Conservation (phyloP, 2,888 invertebrate genomes). For the Criorhina ranunculi region DNA sequence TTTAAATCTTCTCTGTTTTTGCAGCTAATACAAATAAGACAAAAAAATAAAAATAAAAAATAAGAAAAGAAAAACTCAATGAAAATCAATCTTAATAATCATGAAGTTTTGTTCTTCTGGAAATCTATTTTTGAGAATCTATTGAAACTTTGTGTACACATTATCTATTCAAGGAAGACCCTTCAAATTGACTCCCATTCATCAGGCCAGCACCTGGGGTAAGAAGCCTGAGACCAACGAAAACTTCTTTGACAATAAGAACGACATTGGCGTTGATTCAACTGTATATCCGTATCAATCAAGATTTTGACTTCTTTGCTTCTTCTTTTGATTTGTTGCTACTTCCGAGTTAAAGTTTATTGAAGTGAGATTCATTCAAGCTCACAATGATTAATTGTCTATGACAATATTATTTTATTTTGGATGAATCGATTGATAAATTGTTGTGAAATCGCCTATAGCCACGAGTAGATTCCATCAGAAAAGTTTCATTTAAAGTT, state of each 20-base stretch:
- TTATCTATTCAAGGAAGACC: conserved; percentile 44
- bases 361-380: conserved; percentile 35
- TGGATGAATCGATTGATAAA: conserved; percentile 48
- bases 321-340: neutral
- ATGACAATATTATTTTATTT: conserved; percentile 48
- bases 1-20: conserved; percentile 15
- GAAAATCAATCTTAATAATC: conserved; percentile 44
- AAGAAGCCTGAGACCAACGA: neutral
- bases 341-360: conserved; percentile 32
- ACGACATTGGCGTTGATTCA: conserved; percentile 44
- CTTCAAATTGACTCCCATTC: conserved; percentile 57
- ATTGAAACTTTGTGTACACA: conserved; percentile 48
- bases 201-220: conserved; percentile 52
- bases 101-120: conserved; percentile 27
- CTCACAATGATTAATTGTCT: conserved; percentile 56
- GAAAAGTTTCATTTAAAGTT: conserved; percentile 37
- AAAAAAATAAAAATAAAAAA: neutral
- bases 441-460: conserved; percentile 33
- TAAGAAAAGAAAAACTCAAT: conserved; percentile 12
- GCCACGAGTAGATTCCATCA: conserved; percentile 14
- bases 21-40: neutral
- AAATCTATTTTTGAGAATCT: conserved; percentile 13
- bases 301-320: conserved; percentile 35
- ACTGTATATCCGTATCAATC: conserved; percentile 61
- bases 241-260: conserved; percentile 35